Percentiles rank a stretch among this genome's conserved stretches.
These are phyloP conservation scores for Poecilobothrus nobilitatus DNA, from an alignment of 2,888 invertebrate genomes.

Conservation along the genomic window DNA sequence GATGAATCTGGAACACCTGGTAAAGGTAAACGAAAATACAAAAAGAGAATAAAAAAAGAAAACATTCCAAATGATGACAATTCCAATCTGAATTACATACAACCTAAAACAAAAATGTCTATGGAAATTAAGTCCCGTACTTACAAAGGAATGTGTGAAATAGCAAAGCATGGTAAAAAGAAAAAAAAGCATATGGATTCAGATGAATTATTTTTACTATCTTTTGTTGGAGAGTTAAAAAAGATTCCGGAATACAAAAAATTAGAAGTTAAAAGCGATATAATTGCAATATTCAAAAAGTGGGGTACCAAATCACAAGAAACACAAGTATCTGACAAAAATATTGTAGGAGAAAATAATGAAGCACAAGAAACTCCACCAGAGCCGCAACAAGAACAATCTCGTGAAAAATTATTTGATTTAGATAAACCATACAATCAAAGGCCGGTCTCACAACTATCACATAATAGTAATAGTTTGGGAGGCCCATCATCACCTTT, in stretches of 20 bases:
- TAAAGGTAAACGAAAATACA: not conserved
- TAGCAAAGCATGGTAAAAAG: conserved; percentile 1
- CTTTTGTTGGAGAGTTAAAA: not conserved
- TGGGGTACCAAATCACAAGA: not conserved
- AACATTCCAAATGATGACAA: conserved; percentile 3
- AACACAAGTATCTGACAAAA: not conserved
- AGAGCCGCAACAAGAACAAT: not conserved
- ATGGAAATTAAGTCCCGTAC: conserved; percentile 2
- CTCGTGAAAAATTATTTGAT: not conserved
- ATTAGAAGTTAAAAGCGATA: not conserved
- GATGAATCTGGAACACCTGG: too few species aligned
- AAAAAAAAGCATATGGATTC: conserved; percentile 9
- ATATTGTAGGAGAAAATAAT: not conserved
- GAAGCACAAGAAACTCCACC: not conserved
- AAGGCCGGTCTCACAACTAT: conserved; percentile 5
- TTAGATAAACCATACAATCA: not conserved
- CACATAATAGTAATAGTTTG: conserved; percentile 3
- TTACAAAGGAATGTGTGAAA: conserved; percentile 3
- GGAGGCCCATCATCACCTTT: not conserved
- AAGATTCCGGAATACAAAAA: not conserved
- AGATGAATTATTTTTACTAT: not conserved
- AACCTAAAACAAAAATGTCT: conserved; percentile 5
- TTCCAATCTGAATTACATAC: not conserved
- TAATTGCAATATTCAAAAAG: not conserved
- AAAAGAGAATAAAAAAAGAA: not conserved